Evolutionary conservation across 2,888 invertebrate genomes (phyloP), one percentile per base, ranked within the genome.

Genomic region (Meloe dianella): DNA sequence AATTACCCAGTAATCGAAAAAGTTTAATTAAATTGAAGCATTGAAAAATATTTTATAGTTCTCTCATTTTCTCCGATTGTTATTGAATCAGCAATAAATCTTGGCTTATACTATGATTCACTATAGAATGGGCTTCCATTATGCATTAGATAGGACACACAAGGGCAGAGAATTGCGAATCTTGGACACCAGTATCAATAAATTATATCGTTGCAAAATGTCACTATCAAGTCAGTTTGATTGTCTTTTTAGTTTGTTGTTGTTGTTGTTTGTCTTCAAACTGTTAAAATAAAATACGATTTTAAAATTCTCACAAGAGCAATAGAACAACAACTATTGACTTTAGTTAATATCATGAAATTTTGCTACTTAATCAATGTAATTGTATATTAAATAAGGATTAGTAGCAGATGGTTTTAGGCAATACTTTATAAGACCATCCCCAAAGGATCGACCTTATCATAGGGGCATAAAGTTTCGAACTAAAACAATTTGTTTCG

Each of bases 361-460:
- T 47, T 47, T 47, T 47, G 47, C 20, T 47, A 47, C 47, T 47
- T 47, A 47, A 47, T 47, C 47, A 47, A 47, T 47, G 20, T 47
- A 8, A 47, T 47, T 17, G 20, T 47, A 9, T 47, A 47, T 20
- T 47, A 47, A 47, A 20, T 20, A 20, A 2, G 47, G 47, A 47
- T 47, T 47, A 47, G 20, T 20, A 47, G 20, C 47, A 47, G 47
- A 47, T 47, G 47, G 47, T 47, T 47, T 47, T 47, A 20, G 17
- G 20, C 17, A 8, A 20, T 47, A 47, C 20, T 47, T 20, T 9
- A 47, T 47, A 47, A 17, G 47, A 47, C 47, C 47, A 20, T 47
- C 47, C 47, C 47, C 2, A n/a, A 20, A 20, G n/a, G 47, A 47
- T 20, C 1, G 47, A n/a, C 20, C 20, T 47, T 47, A 47, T 47